Evolutionary conservation across 1,140 invertebrate species (phyloP).

Genomic region (Meloidogyne floridensis): DNA sequence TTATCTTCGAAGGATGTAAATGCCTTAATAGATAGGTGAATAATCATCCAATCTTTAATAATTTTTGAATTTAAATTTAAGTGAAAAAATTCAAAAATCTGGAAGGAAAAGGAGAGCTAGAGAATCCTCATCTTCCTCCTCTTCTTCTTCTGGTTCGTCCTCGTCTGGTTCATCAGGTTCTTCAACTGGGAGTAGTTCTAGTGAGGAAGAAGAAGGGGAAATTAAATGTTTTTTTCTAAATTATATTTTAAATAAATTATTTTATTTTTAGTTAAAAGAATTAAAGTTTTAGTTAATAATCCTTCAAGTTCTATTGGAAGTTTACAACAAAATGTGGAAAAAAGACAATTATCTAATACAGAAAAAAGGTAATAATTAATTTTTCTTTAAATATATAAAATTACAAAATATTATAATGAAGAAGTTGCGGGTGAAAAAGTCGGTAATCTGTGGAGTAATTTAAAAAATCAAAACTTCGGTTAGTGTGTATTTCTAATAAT

Average conservation of each 20-base stretch:
- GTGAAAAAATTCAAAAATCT: neutral
- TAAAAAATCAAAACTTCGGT: too few relatives aligned
- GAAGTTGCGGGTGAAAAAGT: too few relatives aligned
- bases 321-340: neutral
- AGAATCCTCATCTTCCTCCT: neutral
- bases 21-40: neutral
- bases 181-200: neutral
- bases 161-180: neutral
- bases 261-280: neutral
- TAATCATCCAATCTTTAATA: neutral
- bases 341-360: neutral
- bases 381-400: too few relatives aligned
- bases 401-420: too few relatives aligned
- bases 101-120: neutral
- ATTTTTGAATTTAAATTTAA: neutral
- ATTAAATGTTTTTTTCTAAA: neutral
- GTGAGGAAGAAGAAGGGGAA: neutral
- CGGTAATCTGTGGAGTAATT: too few relatives aligned
- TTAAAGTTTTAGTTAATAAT: neutral
- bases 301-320: neutral
- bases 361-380: too few relatives aligned
- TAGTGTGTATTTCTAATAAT: too few relatives aligned
- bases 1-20: neutral
- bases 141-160: neutral
- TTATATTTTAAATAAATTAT: neutral